phyloP scores from a whole-genome alignment of 2,797 vertebrate species.

The Anabacerthia variegaticeps region DNA sequence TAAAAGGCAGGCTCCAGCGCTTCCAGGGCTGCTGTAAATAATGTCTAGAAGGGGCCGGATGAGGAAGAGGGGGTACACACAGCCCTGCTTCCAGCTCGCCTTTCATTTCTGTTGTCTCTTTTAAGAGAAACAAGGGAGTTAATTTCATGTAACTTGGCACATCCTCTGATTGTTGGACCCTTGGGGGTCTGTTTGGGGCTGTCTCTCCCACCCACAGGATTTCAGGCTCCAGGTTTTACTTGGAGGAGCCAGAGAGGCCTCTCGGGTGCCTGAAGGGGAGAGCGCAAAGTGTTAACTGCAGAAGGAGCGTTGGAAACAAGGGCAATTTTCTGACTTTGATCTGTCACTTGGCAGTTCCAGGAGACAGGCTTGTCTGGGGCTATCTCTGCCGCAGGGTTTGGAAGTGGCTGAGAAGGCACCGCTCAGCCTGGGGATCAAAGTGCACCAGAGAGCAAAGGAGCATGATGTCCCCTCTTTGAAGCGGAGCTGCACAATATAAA shows the following conservation, averaged over 20 bases:
- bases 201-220: background rate
- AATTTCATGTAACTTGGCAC: constrained; percentile 25
- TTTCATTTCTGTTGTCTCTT: constrained; percentile 43
- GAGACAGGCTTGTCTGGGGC: constrained; percentile 15
- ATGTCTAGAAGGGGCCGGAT: constrained; percentile 8
- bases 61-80: background rate
- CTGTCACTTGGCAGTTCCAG: constrained; percentile 28
- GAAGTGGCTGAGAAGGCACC: background rate
- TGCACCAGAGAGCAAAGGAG: background rate
- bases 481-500: background rate
- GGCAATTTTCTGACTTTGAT: constrained; percentile 49
- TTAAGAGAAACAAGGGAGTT: background rate
- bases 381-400: background rate
- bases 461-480: background rate
- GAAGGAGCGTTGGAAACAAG: background rate
- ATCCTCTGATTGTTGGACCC: background rate
- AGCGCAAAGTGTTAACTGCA: background rate
- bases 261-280: background rate
- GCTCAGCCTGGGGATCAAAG: constrained; percentile 18
- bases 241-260: background rate
- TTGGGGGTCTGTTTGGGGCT: background rate
- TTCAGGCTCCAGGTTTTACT: background rate
- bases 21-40: constrained; percentile 41
- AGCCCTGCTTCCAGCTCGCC: background rate
- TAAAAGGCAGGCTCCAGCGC: background rate